These are phyloP conservation scores for Pterocles gutturalis DNA, from an alignment of 2,113 vertebrate species.

Conservation along the genomic window DNA sequence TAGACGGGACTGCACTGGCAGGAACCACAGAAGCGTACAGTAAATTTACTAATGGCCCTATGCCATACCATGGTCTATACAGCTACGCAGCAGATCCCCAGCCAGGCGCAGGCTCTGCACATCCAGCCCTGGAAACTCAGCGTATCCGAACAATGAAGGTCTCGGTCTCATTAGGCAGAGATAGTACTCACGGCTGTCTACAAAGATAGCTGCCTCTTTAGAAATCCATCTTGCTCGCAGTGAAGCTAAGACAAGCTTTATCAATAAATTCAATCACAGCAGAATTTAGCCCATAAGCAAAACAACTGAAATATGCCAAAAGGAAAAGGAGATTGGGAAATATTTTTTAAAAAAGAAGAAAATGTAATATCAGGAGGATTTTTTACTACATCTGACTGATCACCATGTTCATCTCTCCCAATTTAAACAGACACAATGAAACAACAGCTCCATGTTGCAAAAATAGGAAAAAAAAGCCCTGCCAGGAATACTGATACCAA, in stretches of 20 bases:
- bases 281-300: neutral
- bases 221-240: neutral
- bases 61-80: neutral
- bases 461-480: neutral
- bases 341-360: neutral
- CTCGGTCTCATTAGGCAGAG: neutral
- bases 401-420: neutral
- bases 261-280: neutral
- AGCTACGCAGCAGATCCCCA: neutral
- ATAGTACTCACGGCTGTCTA: neutral
- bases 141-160: neutral
- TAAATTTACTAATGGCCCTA: slow-evolving; percentile 19
- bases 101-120: neutral
- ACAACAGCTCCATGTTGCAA: neutral
- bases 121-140: neutral
- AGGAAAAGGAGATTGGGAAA: neutral
- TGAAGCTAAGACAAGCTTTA: neutral
- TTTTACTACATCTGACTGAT: neutral
- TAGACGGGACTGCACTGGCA: neutral
- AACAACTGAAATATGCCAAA: neutral
- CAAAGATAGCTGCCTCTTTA: neutral
- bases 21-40: neutral
- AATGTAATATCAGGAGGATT: neutral
- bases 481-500: neutral
- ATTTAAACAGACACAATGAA: neutral